These are phyloP conservation scores for Parelbella ahira DNA, from an alignment of 2,888 invertebrate genomes.

Conservation along the genomic window DNA sequence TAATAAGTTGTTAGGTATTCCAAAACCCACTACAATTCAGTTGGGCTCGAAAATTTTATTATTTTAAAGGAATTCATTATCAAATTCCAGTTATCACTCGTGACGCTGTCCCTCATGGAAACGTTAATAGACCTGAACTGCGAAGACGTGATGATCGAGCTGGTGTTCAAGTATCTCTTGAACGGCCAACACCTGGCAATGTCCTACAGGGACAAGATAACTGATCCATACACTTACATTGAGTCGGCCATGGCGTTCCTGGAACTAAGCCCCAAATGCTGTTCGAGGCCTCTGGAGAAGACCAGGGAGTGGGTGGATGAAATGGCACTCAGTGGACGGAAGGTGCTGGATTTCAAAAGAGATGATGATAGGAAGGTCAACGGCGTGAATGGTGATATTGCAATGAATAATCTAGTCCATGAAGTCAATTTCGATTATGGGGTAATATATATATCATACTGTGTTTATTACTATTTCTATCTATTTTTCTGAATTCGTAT, in stretches of 20 bases:
- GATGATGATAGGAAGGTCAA: constrained; percentile 54
- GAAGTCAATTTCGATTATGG: constrained; percentile 69
- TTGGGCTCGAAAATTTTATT: too few relatives aligned
- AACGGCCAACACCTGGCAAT: constrained; percentile 60
- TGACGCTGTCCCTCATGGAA: constrained; percentile 94
- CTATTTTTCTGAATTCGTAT: too few relatives aligned
- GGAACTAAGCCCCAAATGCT: constrained; percentile 82
- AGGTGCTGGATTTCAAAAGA: constrained; percentile 52
- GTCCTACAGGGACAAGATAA: constrained; percentile 49
- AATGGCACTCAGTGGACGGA: constrained; percentile 51
- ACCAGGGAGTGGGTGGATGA: constrained; percentile 67
- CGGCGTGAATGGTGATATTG: constrained; percentile 61
- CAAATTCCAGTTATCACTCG: constrained; percentile 85
- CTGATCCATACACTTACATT: constrained; percentile 59
- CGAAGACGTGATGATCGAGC: constrained; percentile 97
- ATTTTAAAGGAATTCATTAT: too few relatives aligned
- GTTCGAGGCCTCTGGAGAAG: constrained; percentile 57
- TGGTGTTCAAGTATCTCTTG: constrained; percentile 90
- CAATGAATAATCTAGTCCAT: constrained; percentile 64
- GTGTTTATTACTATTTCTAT: too few relatives aligned
- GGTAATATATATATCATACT: too few relatives aligned
- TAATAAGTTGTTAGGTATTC: too few relatives aligned
- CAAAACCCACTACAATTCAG: too few relatives aligned
- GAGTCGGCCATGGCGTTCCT: constrained; percentile 65
- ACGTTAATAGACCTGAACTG: constrained; percentile 95